phyloP scores from a whole-genome alignment of 2,797 vertebrate species.

The Gadopsis bispinosus region DNA sequence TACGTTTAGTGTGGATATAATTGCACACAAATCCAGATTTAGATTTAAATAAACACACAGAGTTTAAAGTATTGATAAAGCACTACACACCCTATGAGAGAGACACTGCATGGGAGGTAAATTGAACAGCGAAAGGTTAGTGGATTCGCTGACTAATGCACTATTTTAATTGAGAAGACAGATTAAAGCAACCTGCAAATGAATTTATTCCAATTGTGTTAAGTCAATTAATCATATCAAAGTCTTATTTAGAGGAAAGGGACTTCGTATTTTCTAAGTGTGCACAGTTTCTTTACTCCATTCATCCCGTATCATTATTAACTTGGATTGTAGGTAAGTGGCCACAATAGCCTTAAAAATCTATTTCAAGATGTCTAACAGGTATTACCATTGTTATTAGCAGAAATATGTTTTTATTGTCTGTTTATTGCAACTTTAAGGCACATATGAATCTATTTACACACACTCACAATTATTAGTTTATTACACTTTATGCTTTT shows the following conservation, averaged over 20 bases:
- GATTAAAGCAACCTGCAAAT: neutral
- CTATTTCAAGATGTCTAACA: neutral
- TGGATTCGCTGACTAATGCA: neutral
- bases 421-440: neutral
- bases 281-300: no score
- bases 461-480: neutral
- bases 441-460: neutral
- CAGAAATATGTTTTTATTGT: neutral
- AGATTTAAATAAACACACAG: neutral
- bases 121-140: neutral
- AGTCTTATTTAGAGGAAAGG: neutral
- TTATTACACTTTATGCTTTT: constrained; percentile 19
- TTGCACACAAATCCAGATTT: neutral
- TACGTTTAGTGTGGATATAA: neutral
- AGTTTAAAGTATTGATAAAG: neutral
- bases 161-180: neutral
- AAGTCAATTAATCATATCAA: neutral
- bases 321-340: neutral
- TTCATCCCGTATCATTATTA: neutral
- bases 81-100: no score
- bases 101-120: neutral
- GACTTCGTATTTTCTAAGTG: neutral
- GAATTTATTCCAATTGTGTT: neutral
- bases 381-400: neutral
- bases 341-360: neutral